Evolutionary conservation across 2,797 vertebrate species (phyloP), one percentile per base, ranked within the genome.

Genomic region (Enteromius anoplus): DNA sequence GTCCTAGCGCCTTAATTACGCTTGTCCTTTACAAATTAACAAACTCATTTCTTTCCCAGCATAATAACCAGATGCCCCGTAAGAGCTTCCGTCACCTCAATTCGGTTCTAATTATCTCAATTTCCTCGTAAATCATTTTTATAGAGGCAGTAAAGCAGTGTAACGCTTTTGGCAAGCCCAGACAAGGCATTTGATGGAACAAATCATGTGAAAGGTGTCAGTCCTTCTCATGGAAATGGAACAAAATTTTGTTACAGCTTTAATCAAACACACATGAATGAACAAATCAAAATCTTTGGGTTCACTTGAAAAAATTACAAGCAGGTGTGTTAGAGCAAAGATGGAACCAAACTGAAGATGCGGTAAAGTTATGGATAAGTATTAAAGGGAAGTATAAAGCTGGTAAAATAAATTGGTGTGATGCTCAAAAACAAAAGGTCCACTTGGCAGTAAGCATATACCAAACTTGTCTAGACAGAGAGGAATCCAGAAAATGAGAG

Each of bases 11-110:
- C 76, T 83, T 87, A 87, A 86, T 87, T 89, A 83, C 81, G 86
- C 86, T 86, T 85, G 81, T 87, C 87, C 87, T 86, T 87, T 87
- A 86, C 83, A 89, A 86, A 88, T 89, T 84, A 89, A 88, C 88
- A 87, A 89, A 89, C 86, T 86, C 69, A 87, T 87, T 89, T 87
- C 76, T 85, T 86, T 89, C 77, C 69, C 75, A 81, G 78, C 83
- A 60, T 85, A 88, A 86, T 88, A 83, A 66, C 55, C 62, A 76
- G 72, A 66, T 75, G 75, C 78, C 81, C 86, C 15, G 26, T 85
- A 83, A 83, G 81, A 84, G 81, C 64, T 73, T 77, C 78, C 82
- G 85, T 89, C 86, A 87, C 85, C 87, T 85, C 87, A 80, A 81
- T 86, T 81, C 83, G 82, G 21, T 85, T 88, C 70, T 77, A 88